Base-by-base conservation (phyloP, 2,113 vertebrate species). In the Narcine bancroftii region DNA sequence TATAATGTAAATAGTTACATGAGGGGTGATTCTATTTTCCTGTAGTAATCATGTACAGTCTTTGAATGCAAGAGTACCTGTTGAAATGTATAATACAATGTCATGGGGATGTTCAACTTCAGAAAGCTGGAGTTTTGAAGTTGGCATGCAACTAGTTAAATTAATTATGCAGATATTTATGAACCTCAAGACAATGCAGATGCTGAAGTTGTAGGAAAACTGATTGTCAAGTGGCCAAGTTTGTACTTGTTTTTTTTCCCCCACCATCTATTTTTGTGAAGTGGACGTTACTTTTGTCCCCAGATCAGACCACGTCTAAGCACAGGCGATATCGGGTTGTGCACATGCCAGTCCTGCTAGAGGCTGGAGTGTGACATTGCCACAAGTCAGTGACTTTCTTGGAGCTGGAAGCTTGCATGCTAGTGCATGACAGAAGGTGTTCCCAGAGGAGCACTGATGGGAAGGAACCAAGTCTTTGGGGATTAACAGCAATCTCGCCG, bases 1-100 rank as follows among this genome's bases (percentile, higher is more conserved):
- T 36, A 69, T 33, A 66, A 29, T 69, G 89, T 91, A 91, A 85
- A 53, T 53, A 85, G 92, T 26, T 83, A 91, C 92, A 73, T 71
- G 24, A 33, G 3, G 73, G 42, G 42, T 11, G 87, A 65, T 19
- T 79, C 50, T 69, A 45, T 53, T 45, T 92, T 87, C 19, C 77
- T 53, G 21, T 47, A 63, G 11, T 69, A 56, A 71, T 50, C 77
- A 60, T n/a, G n/a, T n/a, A n/a, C n/a, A n/a, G n/a, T n/a, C n/a
- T n/a, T n/a, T n/a, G n/a, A n/a, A n/a, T n/a, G n/a, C n/a, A n/a
- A n/a, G n/a, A n/a, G n/a, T n/a, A n/a, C n/a, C n/a, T n/a, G n/a
- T 56, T 63, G 75, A 73, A 42, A 39, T 33, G 29, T 71, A 42
- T 47, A 36, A 21, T 36, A 92, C 13, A 9, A 47, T 60, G 73